Base-by-base conservation (phyloP, 1,140 invertebrate genomes). In the Leptonema lineaticorne region DNA sequence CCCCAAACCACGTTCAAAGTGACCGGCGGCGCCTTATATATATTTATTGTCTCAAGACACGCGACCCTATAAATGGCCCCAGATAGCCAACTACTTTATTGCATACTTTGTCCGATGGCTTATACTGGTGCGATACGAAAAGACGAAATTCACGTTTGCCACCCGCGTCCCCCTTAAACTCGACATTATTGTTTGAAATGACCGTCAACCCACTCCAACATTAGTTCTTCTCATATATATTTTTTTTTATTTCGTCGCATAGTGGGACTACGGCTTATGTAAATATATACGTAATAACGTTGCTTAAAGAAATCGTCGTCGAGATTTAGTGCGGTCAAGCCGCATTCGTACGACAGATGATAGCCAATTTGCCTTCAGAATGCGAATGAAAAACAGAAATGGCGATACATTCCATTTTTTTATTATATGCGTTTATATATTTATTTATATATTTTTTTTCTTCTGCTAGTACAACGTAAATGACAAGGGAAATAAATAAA, bases 51-150 rank as follows among this genome's bases (percentile, higher is more conserved):
- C 46, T 64, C 41, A 16, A 64, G 46, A 64, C 62, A 64, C 62
- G 62, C 62, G 62, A 64, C 46, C 41, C 62, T 64, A 64, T 64
- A 64, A 50, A 64, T 50, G 46, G 46, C 45, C 29, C 26, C 9
- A 64, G 62, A 64, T 64, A 64, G 62, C 45, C 62, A 46, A 64
- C 62, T 64, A 28, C 62, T 64, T 64, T 64, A 64, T 64, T 64
- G 62, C 46, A 64, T 50, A 64, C 62, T 64, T 62, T 62, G 59
- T 37, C 59, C 59, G 30, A 20, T 53, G 48, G 18, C 48, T 53
- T 53, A n/a, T n/a, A 41, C 37, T 9, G 37, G 11, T 16, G 37
- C 37, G 37, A 41, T 41, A 41, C 37, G 16, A 9, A 41, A 8
- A 8, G 20, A 27, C 56, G 29, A 58, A 26, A 58, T 4, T 16